phyloP scores from a whole-genome alignment of 1,140 invertebrate genomes.

The Physella acuta region DNA sequence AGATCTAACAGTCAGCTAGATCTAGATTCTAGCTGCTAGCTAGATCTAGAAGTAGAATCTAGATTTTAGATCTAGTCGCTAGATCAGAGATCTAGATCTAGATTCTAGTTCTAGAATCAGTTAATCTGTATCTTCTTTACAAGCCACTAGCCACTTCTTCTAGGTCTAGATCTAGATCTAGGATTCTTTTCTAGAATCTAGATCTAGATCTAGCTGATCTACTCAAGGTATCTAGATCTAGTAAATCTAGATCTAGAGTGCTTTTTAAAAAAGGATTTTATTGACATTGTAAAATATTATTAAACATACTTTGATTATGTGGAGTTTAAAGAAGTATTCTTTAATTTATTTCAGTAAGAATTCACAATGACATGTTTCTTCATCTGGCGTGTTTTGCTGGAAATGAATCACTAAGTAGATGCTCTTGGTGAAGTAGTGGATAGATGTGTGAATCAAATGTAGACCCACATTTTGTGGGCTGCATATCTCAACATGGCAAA shows the following conservation, averaged over 20 bases:
- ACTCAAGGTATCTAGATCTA: neutral
- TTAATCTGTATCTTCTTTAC: neutral
- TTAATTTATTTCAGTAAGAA: no score
- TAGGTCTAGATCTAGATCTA: constrained; percentile 2
- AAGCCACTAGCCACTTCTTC: neutral
- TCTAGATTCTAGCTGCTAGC: neutral
- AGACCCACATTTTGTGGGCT: constrained; percentile 7
- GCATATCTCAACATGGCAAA: neutral
- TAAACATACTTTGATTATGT: no score
- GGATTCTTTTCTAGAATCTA: neutral
- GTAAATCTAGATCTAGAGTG: neutral
- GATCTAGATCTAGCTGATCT: neutral
- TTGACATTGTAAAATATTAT: no score
- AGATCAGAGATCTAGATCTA: neutral
- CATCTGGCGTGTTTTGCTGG: no score
- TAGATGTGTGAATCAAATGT: neutral
- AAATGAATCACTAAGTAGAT: no score
- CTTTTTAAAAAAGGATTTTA: no score
- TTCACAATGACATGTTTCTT: no score
- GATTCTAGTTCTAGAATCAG: neutral
- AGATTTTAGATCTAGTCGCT: constrained; percentile 3
- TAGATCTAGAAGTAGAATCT: neutral
- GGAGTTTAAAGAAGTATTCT: no score
- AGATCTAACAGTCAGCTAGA: no score
- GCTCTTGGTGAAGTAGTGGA: no score